phyloP scores from a whole-genome alignment of 2,113 vertebrate genomes.

The Triplophysa rosa region DNA sequence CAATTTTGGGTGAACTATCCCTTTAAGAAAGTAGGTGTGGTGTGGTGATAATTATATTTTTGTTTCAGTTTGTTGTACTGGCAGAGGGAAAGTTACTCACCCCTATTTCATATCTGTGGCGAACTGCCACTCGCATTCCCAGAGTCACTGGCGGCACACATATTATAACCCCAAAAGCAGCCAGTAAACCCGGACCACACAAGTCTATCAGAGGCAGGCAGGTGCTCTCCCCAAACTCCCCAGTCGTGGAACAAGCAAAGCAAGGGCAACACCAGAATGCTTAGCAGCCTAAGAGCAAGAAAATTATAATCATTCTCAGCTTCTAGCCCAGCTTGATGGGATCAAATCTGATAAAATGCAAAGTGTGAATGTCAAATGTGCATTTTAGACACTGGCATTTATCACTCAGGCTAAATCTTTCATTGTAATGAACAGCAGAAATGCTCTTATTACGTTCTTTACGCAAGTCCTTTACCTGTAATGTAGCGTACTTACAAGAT shows the following conservation, averaged over 20 bases:
- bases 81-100: neutral
- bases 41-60: too few species aligned
- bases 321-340: too few species aligned
- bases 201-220: conserved; percentile 47
- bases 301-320: neutral
- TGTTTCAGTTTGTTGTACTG: too few species aligned
- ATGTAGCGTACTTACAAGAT: conserved; percentile 40
- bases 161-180: neutral
- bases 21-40: too few species aligned
- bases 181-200: neutral
- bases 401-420: too few species aligned
- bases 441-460: neutral
- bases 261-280: conserved; percentile 49
- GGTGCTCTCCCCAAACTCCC: conserved; percentile 36
- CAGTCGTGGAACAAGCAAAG: conserved; percentile 31
- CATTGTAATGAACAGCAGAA: neutral
- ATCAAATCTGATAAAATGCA: too few species aligned
- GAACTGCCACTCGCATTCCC: conserved; percentile 45
- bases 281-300: conserved; percentile 40
- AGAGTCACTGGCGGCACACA: conserved; percentile 43
- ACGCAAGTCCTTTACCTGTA: neutral
- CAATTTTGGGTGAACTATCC: too few species aligned
- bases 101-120: conserved; percentile 44
- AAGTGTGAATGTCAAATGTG: too few species aligned
- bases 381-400: too few species aligned